Percentiles rank a stretch among this genome's conserved stretches.
Evolutionary conservation across 2,888 invertebrate species (phyloP).

Genomic region (Petrolisthes manimaculis): DNA sequence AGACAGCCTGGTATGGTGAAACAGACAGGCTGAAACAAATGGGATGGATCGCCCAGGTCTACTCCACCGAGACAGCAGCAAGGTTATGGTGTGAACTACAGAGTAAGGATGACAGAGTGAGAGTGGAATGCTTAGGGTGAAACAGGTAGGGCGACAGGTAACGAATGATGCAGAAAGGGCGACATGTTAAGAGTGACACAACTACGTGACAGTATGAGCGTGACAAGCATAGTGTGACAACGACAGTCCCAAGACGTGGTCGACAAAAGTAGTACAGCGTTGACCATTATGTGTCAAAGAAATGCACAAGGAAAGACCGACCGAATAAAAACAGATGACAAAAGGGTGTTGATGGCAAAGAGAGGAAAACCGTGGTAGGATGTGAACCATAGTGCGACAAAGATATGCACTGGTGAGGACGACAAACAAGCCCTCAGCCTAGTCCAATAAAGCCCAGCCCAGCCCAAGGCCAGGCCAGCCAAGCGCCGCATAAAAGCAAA

Average conservation of each 20-base stretch:
- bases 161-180: background rate
- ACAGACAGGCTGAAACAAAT: background rate
- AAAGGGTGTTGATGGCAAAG: no score
- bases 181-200: background rate
- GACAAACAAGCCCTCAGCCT: background rate
- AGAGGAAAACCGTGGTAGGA: no score
- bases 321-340: no score
- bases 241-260: no score
- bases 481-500: slow-evolving; percentile 39
- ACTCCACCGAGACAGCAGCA: background rate
- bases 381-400: no score
- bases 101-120: background rate
- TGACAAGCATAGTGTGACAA: no score
- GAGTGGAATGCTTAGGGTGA: background rate
- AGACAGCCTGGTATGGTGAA: background rate
- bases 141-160: background rate
- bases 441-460: background rate
- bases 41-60: background rate
- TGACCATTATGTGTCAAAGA: no score
- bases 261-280: no score
- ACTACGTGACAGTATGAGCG: background rate
- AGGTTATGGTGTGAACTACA: background rate
- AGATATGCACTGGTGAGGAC: background rate
- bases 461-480: background rate
- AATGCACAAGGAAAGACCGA: no score